phyloP scores from a whole-genome alignment of 2,113 vertebrate species.

The Heteronetta atricapilla region DNA sequence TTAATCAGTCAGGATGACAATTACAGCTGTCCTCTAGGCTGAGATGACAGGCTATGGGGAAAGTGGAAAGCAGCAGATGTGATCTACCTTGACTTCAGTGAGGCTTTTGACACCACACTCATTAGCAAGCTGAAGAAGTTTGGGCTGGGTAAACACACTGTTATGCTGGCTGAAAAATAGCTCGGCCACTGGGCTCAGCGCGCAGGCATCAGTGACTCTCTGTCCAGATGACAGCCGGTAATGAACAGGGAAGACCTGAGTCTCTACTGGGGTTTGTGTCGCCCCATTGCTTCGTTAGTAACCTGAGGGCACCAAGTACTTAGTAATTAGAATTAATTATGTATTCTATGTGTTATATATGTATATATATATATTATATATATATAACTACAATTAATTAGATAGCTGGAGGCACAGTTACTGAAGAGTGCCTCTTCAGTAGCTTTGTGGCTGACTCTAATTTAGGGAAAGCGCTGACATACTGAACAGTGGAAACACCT shows the following conservation, averaged over 20 bases:
- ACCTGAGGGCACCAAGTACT: neutral
- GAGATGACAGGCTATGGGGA: slow-evolving; percentile 12
- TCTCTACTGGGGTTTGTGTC: neutral
- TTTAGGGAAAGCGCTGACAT: neutral
- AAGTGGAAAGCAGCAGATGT: neutral
- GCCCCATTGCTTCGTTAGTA: neutral
- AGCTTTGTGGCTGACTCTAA: neutral
- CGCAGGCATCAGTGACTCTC: neutral
- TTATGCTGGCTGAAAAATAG: neutral
- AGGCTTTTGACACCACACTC: neutral
- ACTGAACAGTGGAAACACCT: neutral
- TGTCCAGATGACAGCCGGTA: neutral
- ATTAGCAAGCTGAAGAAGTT: neutral
- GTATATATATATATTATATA: too few relatives aligned
- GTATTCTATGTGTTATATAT: neutral
- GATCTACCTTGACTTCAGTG: neutral
- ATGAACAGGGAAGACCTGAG: neutral
- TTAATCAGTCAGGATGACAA: slow-evolving; percentile 57
- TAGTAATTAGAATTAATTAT: neutral
- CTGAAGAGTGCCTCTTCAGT: neutral
- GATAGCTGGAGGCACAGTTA: too few relatives aligned
- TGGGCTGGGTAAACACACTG: neutral
- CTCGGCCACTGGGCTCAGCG: neutral
- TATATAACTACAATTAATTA: too few relatives aligned
- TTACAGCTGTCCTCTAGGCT: slow-evolving; percentile 33